A percentile compares a stretch with the other conserved stretches of the same genome.
phyloP scores from a whole-genome alignment of 2,113 vertebrate genomes.

The Sturnira hondurensis region DNA sequence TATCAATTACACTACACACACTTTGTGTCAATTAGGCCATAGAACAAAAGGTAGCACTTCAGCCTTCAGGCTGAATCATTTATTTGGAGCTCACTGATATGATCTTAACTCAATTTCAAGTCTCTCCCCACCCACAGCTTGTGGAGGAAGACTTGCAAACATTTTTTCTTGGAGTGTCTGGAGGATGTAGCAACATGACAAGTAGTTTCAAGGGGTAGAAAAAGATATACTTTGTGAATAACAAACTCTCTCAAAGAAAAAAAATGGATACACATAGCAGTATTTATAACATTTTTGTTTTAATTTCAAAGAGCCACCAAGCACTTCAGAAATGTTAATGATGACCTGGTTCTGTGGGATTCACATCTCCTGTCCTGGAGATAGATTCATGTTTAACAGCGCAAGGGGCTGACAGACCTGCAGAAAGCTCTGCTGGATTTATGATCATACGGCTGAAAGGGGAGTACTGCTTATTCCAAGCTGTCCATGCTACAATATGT shows the following conservation, averaged over 20 bases:
- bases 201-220: conserved; percentile 22
- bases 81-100: conserved; percentile 63
- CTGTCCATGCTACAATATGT: rapidly evolving
- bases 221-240: not conserved
- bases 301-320: not conserved
- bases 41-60: conserved; percentile 73
- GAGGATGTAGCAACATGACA: conserved; percentile 55
- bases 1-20: conserved; percentile 64
- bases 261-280: not conserved
- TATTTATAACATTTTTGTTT: conserved; percentile 25
- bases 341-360: not conserved
- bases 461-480: not conserved
- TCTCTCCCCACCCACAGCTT: conserved; percentile 48
- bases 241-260: not conserved
- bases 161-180: conserved; percentile 61
- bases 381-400: conserved; percentile 2
- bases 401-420: not conserved
- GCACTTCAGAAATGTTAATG: conserved; percentile 26
- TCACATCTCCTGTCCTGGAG: not conserved
- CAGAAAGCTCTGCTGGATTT: not conserved
- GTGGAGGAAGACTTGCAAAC: conserved; percentile 10
- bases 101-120: conserved; percentile 70
- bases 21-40: conserved; percentile 71
- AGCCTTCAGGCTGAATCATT: conserved; percentile 71
- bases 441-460: not conserved